Conservation (phyloP, 2,888 invertebrate species). For the Thereva unica region DNA sequence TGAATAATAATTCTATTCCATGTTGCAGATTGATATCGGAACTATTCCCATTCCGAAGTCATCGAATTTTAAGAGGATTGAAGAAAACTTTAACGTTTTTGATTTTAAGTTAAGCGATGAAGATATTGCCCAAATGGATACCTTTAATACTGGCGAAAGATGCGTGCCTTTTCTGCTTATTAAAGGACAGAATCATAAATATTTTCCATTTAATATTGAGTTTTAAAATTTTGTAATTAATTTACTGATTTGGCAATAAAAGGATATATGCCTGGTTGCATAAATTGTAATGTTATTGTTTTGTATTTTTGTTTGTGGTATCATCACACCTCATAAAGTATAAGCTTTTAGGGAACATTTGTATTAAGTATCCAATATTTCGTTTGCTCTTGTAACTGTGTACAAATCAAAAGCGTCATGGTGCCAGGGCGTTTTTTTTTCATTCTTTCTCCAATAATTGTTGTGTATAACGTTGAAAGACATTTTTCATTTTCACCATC, state of each 20-base stretch:
- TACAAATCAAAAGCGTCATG: no score
- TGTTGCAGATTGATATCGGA: conserved; percentile 60
- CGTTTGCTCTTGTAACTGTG: no score
- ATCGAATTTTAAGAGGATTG: conserved; percentile 59
- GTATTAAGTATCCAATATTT: no score
- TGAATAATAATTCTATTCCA: background rate
- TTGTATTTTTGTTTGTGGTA: no score
- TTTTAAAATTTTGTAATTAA: conserved; percentile 46
- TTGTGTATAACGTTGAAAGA: no score
- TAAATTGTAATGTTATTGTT: no score
- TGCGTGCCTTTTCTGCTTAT: conserved; percentile 36
- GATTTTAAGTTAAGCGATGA: conserved; percentile 62
- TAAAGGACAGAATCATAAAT: conserved; percentile 52
- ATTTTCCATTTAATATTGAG: conserved; percentile 55
- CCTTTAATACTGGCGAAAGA: conserved; percentile 53
- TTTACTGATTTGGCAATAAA: background rate
- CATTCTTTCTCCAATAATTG: no score
- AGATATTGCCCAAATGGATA: conserved; percentile 57
- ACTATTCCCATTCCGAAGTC: conserved; percentile 65
- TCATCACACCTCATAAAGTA: no score
- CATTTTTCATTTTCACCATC: no score
- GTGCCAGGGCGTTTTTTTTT: no score
- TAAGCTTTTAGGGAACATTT: no score
- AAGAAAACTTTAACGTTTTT: conserved; percentile 63
- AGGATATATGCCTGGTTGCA: no score